phyloP scores from a whole-genome alignment of 2,797 vertebrate species.

The Zenarchopterus dispar region DNA sequence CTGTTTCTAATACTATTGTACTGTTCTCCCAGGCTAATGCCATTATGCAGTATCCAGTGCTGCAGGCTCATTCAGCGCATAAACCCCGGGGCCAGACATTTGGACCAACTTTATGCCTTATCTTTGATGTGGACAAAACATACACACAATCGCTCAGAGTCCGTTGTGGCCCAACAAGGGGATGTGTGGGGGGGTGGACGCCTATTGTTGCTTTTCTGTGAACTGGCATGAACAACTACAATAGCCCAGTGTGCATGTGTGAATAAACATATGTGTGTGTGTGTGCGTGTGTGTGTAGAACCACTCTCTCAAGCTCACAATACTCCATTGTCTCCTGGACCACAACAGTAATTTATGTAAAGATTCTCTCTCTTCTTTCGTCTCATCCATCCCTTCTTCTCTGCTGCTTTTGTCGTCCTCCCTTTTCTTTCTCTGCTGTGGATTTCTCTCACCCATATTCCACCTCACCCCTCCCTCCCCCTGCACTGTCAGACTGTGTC shows the following conservation, averaged over 20 bases:
- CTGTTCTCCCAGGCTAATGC: conserved; percentile 64
- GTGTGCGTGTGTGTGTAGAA: conserved; percentile 37
- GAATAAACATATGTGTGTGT: conserved; percentile 35
- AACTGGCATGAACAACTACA: conserved; percentile 69
- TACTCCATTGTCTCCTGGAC: conserved; percentile 78
- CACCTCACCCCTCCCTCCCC: conserved; percentile 15
- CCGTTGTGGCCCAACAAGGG: conserved; percentile 44
- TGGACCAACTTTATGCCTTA: conserved; percentile 77
- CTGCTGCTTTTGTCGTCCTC: conserved; percentile 68
- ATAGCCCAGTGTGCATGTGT: conserved; percentile 64
- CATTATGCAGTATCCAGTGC: conserved; percentile 70
- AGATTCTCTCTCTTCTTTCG: conserved; percentile 71
- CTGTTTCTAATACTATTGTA: conserved; percentile 75
- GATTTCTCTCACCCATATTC: conserved; percentile 48
- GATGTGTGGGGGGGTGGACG: conserved; percentile 12
- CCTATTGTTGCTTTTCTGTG: conserved; percentile 75
- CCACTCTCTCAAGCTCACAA: conserved; percentile 77
- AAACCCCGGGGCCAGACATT: conserved; percentile 69
- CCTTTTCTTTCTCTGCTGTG: conserved; percentile 48
- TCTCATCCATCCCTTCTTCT: conserved; percentile 64
- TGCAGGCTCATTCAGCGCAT: conserved; percentile 51
- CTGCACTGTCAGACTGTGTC: conserved; percentile 63
- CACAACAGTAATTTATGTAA: conserved; percentile 84
- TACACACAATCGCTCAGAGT: conserved; percentile 68
- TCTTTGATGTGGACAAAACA: conserved; percentile 80